phyloP scores from a whole-genome alignment of 1,140 invertebrate species.

The Carposina sasakii region DNA sequence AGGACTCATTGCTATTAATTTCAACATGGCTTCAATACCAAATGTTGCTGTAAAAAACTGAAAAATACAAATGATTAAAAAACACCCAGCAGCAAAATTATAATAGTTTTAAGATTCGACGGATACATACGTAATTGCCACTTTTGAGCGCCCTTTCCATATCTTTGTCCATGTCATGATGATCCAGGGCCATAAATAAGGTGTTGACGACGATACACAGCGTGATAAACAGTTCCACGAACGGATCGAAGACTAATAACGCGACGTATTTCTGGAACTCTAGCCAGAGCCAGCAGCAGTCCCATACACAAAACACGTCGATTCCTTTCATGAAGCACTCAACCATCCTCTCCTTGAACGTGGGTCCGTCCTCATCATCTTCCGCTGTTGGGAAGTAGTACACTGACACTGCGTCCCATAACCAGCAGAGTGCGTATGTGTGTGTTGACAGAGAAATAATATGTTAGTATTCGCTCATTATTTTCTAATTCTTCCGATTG shows the following conservation, averaged over 20 bases:
- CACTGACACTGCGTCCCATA: constrained; percentile 83
- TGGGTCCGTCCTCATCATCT: constrained; percentile 92
- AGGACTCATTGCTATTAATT: constrained; percentile 97
- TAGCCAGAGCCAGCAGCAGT: constrained; percentile 94
- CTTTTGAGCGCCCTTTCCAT: constrained; percentile 89
- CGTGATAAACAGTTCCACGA: constrained; percentile 98
- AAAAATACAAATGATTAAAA: constrained; percentile 28
- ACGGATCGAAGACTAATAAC: constrained; percentile 96
- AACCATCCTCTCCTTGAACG: constrained; percentile 88
- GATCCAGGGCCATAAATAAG: constrained; percentile 97
- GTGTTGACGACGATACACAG: constrained; percentile 98
- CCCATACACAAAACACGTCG: constrained; percentile 97
- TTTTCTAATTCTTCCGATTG: constrained; percentile 27
- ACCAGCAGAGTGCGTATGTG: constrained; percentile 59
- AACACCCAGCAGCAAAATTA: no score
- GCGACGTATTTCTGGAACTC: constrained; percentile 92
- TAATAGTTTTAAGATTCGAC: constrained; percentile 2
- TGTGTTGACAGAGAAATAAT: constrained; percentile 62
- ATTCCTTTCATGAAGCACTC: constrained; percentile 84
- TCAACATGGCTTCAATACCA: constrained; percentile 95
- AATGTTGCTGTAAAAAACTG: constrained; percentile 99
- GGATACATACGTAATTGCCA: constrained; percentile 93
- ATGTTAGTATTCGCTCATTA: constrained; percentile 73
- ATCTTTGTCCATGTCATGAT: constrained; percentile 93
- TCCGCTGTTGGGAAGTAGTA: constrained; percentile 90